Evolutionary conservation across 1,140 invertebrate species (phyloP).

Genomic region (Drosophila nannoptera): DNA sequence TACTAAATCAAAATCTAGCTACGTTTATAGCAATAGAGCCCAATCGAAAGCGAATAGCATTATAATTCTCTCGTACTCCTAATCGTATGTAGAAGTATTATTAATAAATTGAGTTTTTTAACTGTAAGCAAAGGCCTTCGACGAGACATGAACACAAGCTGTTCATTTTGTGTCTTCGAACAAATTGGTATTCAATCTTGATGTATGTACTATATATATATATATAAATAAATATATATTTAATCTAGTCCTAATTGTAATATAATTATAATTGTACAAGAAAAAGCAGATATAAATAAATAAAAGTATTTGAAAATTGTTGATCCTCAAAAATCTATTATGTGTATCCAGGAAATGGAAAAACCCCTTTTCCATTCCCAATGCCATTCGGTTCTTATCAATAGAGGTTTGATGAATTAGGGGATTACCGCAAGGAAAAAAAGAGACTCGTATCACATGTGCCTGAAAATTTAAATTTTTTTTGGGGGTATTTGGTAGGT

Average conservation of each 20-base stretch:
- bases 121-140: conserved; percentile 35
- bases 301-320: conserved; percentile 52
- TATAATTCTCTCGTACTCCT: conserved; percentile 27
- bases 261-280: conserved; percentile 70
- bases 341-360: background rate
- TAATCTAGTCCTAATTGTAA: conserved; percentile 76
- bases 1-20: conserved; percentile 56
- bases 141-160: conserved; percentile 38
- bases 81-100: conserved; percentile 50
- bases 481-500: conserved; percentile 34
- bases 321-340: conserved; percentile 8
- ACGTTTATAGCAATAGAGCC: conserved; percentile 4
- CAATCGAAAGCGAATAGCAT: conserved; percentile 7
- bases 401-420: conserved; percentile 35
- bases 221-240: conserved; percentile 52
- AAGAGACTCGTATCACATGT: conserved; percentile 49
- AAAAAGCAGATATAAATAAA: conserved; percentile 56
- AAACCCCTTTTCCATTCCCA: background rate
- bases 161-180: conserved; percentile 57
- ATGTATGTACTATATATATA: conserved; percentile 45
- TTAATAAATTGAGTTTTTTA: conserved; percentile 14
- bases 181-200: conserved; percentile 55
- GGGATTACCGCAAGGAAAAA: conserved; percentile 16
- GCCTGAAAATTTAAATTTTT: conserved; percentile 30
- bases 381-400: conserved; percentile 13